phyloP scores from a whole-genome alignment of 92 coral and sea anemone genomes.

The Bergia sp. region DNA sequence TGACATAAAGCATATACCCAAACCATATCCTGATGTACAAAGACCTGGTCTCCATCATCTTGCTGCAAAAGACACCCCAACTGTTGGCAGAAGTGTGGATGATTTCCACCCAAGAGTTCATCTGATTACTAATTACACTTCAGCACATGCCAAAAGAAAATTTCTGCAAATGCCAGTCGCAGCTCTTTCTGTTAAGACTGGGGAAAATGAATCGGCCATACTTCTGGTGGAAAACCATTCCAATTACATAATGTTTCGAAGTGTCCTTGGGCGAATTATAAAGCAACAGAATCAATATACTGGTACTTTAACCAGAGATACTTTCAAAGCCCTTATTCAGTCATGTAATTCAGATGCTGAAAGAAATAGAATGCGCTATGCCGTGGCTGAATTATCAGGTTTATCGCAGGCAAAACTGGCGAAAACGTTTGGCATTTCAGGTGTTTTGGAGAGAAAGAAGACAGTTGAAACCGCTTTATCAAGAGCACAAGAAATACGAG shows the following conservation, averaged over 20 bases:
- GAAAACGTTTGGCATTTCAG: conserved; percentile 49
- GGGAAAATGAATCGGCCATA: conserved; percentile 33
- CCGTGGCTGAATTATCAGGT: conserved; percentile 45
- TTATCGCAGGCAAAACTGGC: conserved; percentile 38
- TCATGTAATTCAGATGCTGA: conserved; percentile 49
- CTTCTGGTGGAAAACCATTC: conserved; percentile 37
- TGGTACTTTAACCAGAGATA: conserved; percentile 45
- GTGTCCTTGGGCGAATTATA: conserved; percentile 7
- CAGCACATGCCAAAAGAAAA: conserved; percentile 53
- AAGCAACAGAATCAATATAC: conserved; percentile 29
- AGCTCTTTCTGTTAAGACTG: conserved; percentile 42
- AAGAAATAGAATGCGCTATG: conserved; percentile 51
- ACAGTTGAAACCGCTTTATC: conserved; percentile 50
- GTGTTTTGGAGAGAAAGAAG: conserved; percentile 35
- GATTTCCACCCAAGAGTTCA: conserved; percentile 56
- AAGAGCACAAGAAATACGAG: conserved; percentile 49
- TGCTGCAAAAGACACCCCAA: conserved; percentile 48
- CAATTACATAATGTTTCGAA: not conserved
- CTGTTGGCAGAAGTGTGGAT: conserved; percentile 49
- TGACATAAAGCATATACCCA: conserved; percentile 31
- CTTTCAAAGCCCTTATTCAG: conserved; percentile 45
- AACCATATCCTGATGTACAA: conserved; percentile 53
- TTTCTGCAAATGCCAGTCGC: conserved; percentile 60
- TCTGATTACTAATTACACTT: conserved; percentile 45
- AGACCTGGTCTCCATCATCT: conserved; percentile 59